These are phyloP conservation scores for Mastacembelus armatus DNA, from an alignment of 2,797 vertebrate genomes.

Conservation along the genomic window DNA sequence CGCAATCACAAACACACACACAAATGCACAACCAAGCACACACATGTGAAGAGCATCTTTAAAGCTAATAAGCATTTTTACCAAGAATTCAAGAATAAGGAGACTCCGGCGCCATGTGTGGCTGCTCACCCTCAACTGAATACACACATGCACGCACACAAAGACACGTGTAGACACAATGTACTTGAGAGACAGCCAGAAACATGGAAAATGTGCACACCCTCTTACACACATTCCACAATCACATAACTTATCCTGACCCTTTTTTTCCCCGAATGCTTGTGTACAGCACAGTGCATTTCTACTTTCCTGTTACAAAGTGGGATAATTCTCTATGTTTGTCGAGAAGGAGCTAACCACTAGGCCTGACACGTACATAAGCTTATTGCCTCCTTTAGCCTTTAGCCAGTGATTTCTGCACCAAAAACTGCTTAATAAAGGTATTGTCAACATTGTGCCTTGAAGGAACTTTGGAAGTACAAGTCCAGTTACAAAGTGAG, in stretches of 20 bases:
- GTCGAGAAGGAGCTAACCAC: slow-evolving; percentile 84
- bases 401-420: slow-evolving; percentile 27
- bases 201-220: slow-evolving; percentile 34
- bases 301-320: slow-evolving; percentile 72
- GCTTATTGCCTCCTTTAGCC: slow-evolving; percentile 85
- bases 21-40: slow-evolving; percentile 40
- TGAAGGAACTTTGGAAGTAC: slow-evolving; percentile 9
- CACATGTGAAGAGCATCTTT: slow-evolving; percentile 76
- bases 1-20: slow-evolving; percentile 40
- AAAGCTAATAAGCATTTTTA: slow-evolving; percentile 80
- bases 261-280: slow-evolving; percentile 69
- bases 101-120: slow-evolving; percentile 68
- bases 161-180: slow-evolving; percentile 11
- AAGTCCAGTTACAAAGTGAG: slow-evolving; percentile 18
- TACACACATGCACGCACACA: slow-evolving; percentile 35
- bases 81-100: slow-evolving; percentile 75
- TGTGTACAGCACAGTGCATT: slow-evolving; percentile 76
- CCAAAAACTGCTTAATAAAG: slow-evolving; percentile 42
- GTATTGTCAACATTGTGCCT: slow-evolving; percentile 53
- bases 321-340: slow-evolving; percentile 93
- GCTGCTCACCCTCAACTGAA: slow-evolving; percentile 62
- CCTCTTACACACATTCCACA: slow-evolving; percentile 56
- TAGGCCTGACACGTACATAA: slow-evolving; percentile 90
- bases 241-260: slow-evolving; percentile 51
- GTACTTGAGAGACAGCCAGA: slow-evolving; percentile 47